Percentiles rank a stretch among this genome's conserved stretches.
Evolutionary conservation across 2,888 invertebrate species (phyloP).

Genomic region (Scelioninae gen. 1): DNA sequence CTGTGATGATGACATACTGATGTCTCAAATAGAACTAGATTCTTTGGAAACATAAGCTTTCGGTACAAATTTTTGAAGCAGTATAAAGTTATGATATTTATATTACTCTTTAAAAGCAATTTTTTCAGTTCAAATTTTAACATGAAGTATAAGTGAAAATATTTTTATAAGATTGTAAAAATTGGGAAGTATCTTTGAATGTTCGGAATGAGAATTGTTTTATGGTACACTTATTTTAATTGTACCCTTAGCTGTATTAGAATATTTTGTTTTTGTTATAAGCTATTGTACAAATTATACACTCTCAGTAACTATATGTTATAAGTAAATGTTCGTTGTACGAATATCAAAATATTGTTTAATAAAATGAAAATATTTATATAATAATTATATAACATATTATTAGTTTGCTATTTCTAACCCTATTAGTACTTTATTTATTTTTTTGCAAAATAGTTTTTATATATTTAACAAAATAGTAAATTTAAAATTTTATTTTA

Average conservation of each 20-base stretch:
- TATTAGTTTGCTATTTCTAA: too few relatives aligned
- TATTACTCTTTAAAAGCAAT: neutral
- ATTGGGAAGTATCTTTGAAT: neutral
- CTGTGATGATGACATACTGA: slow-evolving; percentile 76
- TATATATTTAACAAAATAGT: too few relatives aligned
- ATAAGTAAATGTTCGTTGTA: neutral
- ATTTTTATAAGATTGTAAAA: slow-evolving; percentile 2
- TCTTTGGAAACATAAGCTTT: slow-evolving; percentile 20
- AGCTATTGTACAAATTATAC: neutral
- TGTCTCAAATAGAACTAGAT: slow-evolving; percentile 80
- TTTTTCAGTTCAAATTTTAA: neutral
- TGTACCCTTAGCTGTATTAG: neutral
- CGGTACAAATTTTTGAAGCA: neutral
- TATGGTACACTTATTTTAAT: neutral
- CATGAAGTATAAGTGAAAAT: neutral
- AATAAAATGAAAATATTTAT: neutral
- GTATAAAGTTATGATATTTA: too few relatives aligned
- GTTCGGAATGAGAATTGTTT: neutral
- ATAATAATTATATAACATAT: neutral
- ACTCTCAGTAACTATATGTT: neutral
- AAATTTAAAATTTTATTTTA: too few relatives aligned
- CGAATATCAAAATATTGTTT: neutral
- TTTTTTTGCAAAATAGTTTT: too few relatives aligned
- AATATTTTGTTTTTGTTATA: neutral
- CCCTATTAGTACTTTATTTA: too few relatives aligned